These are phyloP conservation scores for Hyperopisus bebe DNA, from an alignment of 2,113 vertebrate species.

Conservation along the genomic window DNA sequence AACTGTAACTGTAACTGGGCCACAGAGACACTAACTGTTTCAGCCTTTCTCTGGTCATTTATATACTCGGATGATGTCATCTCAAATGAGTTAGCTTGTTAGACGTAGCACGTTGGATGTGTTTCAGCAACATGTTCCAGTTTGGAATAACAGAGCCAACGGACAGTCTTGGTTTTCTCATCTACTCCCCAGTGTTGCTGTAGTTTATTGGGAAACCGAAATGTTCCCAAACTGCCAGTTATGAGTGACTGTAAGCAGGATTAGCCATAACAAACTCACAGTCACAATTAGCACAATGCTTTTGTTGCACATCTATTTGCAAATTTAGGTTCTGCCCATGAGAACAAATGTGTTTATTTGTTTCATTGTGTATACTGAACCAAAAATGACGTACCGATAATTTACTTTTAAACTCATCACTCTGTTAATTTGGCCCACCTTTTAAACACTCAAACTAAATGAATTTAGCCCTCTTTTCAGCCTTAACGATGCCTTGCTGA, in stretches of 20 bases:
- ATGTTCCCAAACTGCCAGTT: not conserved
- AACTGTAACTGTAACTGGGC: not conserved
- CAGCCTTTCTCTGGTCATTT: not conserved
- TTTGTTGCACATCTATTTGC: not conserved
- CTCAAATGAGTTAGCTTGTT: not conserved
- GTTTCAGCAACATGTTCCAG: not conserved
- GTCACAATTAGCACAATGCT: not conserved
- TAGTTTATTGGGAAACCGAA: not conserved
- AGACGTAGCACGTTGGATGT: not conserved
- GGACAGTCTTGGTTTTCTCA: not conserved
- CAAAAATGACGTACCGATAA: not conserved
- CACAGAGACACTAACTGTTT: not conserved
- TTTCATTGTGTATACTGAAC: not conserved
- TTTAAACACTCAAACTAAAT: not conserved
- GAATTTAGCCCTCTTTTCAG: not conserved
- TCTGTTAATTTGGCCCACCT: not conserved
- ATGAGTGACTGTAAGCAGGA: not conserved
- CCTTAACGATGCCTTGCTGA: not conserved
- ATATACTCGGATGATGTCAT: not conserved
- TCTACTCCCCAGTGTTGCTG: not conserved
- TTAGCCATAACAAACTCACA: not conserved
- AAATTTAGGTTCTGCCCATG: not conserved
- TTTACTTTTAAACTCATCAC: not conserved
- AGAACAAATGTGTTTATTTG: not conserved
- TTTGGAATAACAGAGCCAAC: not conserved